Evolutionary conservation across 2,888 invertebrate species (phyloP), one percentile per base, ranked within the genome.

Genomic region (Eilema caniola): DNA sequence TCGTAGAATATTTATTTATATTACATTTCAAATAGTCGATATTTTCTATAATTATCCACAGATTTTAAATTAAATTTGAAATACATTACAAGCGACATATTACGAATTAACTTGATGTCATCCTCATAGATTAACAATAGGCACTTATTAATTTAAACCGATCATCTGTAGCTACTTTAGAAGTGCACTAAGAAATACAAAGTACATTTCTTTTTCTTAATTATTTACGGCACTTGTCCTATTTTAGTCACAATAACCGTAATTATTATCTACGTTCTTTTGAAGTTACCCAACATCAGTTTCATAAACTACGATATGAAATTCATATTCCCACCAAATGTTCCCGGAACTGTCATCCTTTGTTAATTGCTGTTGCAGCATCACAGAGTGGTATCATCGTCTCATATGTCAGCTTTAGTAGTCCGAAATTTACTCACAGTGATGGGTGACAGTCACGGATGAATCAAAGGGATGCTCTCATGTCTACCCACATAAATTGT

Each of bases 401-500:
- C 12, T 37, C 20, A n/a, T n/a, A 53, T 53, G 53, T 53, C 53
- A 53, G 53, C 3, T 53, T 53, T n/a, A 53, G 53, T 53, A 10
- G 53, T 53, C 53, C 53, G 53, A 20, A n/a, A 53, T 7, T 5
- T 7, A 47, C n/a, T 53, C 53, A n/a, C 20, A 8, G 4, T 53
- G n/a, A 53, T 41, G 28, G 28, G 28, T 28, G 3, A 28, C 28
- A 5, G 28, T 12, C n/a, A 1, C 7, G 53, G 20, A 53, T 47
- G 20, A 47, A n/a, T n/a, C n/a, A 53, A 53, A 53, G 53, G 10
- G n/a, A 53, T n/a, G 2, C 53, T 53, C n/a, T 53, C 20, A 53
- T 53, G n/a, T 53, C 20, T n/a, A 53, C n/a, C n/a, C 41, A 41
- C 59, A 60, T 60, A 66, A 66, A 66, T 66, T 41, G 60, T 28